Base-by-base conservation (phyloP, 2,113 vertebrate species). In the Sapayoa aenigma region DNA sequence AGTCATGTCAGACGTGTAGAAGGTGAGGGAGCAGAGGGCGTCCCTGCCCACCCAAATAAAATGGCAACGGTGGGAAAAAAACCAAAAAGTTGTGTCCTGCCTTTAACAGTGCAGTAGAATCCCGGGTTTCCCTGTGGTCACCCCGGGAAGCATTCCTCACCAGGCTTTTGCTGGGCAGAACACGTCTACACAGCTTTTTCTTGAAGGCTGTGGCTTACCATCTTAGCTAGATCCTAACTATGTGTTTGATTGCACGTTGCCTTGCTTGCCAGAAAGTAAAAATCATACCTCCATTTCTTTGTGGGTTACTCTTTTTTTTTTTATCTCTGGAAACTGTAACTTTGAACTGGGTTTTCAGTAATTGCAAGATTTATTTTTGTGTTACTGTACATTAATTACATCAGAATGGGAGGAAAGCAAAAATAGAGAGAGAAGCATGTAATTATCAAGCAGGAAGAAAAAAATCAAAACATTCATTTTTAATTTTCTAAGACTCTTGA, bases 301-400 rank as follows among this genome's bases (percentile, higher is more conserved):
- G 78, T 56, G 92, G 93, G 28, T 53, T 91, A 27, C 60, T 83
- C 63, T 67, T 88, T 42, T 80, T 88, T 42, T 80, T 96, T 74
- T 90, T 14, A 84, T 89, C 56, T 93, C 58, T 80, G 81, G 66
- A 73, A 94, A 79, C 74, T 23, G 20, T 62, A 94, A 30, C 46
- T 28, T 50, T 77, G 47, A 76, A 83, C 41, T 46, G 59, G 1
- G 0, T 81, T 92, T 93, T 90, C 79, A 68, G 93, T 94, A 93
- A 92, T 27, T 81, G 90, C 55, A 93, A 78, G 59, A 90, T 58
- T 82, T 87, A 37, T 87, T 96, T 95, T 91, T 90, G 44, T 90
- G 75, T 47, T 85, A 59, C 63, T 77, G 23, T 39, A 22, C 16
- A 10, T 84, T 89, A 84, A 67, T 93, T 58, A 67, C 35, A 25